Percentiles rank a stretch among this genome's conserved stretches.
phyloP scores from a whole-genome alignment of 2,888 invertebrate genomes.

The Cosmia pyralina region DNA sequence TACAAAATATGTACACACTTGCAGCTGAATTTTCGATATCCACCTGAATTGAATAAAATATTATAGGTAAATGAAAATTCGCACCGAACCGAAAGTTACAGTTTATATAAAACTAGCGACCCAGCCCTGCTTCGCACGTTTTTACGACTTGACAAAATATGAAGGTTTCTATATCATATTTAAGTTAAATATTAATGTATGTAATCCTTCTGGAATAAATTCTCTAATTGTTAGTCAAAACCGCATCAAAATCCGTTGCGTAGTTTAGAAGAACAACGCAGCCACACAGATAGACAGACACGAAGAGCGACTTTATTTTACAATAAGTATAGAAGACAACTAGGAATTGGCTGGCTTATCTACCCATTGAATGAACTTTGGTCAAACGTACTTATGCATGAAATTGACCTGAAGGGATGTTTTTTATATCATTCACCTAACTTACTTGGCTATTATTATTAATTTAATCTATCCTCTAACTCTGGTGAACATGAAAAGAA shows the following conservation, averaged over 20 bases:
- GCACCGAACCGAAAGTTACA: slow-evolving; percentile 11
- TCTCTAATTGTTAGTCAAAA: no score
- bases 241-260: no score
- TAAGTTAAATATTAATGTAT: no score
- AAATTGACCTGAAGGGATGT: not conserved
- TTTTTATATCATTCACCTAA: no score
- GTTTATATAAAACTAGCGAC: not conserved
- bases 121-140: no score
- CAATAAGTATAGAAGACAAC: not conserved
- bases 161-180: no score
- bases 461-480: not conserved
- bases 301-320: no score
- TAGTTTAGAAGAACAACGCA: no score
- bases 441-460: not conserved
- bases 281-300: no score
- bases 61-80: slow-evolving; percentile 1
- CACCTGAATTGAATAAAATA: slow-evolving; percentile 23
- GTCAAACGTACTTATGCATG: not conserved
- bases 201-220: no score
- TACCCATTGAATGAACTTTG: not conserved
- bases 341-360: slow-evolving; percentile 7
- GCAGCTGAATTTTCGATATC: not conserved
- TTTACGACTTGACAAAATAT: no score
- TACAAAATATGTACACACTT: slow-evolving; percentile 4
- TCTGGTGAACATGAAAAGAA: not conserved